Evolutionary conservation across 2,113 vertebrate genomes (phyloP).

Genomic region (Oxyura jamaicensis): DNA sequence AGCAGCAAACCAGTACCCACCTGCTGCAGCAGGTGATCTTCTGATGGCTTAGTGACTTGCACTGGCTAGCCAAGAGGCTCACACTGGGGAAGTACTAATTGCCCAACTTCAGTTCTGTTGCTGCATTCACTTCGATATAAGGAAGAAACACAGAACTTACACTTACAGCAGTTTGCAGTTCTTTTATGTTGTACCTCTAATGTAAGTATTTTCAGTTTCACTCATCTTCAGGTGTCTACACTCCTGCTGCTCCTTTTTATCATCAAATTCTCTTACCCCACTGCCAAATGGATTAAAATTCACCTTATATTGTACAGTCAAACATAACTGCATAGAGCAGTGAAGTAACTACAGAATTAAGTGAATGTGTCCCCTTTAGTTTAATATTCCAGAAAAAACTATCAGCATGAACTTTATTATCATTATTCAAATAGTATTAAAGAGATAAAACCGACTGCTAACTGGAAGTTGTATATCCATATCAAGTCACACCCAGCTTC

Average conservation of each 20-base stretch:
- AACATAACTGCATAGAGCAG: neutral
- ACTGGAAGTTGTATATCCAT: neutral
- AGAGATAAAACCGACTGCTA: neutral
- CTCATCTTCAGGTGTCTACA: no score
- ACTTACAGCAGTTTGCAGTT: neutral
- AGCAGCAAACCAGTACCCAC: neutral
- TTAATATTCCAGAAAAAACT: neutral
- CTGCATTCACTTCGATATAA: neutral
- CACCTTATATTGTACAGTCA: neutral
- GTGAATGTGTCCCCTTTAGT: no score
- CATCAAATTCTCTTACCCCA: no score
- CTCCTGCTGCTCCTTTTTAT: no score
- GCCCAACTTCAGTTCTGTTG: no score
- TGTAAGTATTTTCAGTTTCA: neutral
- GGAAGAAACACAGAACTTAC: neutral
- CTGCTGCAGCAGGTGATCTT: no score
- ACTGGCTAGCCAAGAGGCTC: neutral
- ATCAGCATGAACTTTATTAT: neutral
- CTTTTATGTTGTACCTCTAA: no score
- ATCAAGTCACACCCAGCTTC: neutral
- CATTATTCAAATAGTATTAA: neutral
- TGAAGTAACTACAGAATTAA: no score
- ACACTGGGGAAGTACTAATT: neutral
- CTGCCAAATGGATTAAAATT: neutral
- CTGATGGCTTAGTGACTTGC: no score